These are phyloP conservation scores for Ostrea edulis DNA, from an alignment of 1,140 invertebrate genomes.

Conservation along the genomic window DNA sequence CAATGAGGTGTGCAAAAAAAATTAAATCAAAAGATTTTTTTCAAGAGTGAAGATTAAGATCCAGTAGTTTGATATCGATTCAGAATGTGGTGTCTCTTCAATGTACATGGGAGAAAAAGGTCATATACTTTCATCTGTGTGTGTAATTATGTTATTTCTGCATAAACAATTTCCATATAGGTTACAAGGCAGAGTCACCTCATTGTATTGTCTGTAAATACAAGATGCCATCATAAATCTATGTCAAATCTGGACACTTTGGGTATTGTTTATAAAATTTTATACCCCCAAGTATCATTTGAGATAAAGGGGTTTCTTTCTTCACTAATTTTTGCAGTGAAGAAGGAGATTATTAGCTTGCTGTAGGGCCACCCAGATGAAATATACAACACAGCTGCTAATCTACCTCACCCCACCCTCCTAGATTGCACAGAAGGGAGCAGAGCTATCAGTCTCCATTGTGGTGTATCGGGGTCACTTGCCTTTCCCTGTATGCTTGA, in stretches of 20 bases:
- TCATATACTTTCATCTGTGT: background rate
- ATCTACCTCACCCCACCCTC: conserved; percentile 26
- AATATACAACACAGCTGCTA: conserved; percentile 29
- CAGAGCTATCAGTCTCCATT: conserved; percentile 2
- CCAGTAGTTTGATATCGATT: background rate
- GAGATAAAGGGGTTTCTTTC: conserved; percentile 15
- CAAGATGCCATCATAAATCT: conserved; percentile 32
- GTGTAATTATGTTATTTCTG: background rate
- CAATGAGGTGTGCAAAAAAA: background rate
- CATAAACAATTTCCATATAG: conserved; percentile 1
- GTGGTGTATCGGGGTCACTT: conserved; percentile 24
- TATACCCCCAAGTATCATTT: conserved; percentile 25
- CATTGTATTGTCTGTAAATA: background rate
- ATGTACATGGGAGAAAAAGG: background rate
- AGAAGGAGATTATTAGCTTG: conserved; percentile 19
- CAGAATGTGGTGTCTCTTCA: conserved; percentile 19
- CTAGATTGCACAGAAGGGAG: background rate
- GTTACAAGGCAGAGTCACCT: background rate
- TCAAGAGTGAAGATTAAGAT: background rate
- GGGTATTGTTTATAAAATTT: conserved; percentile 38
- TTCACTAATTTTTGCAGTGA: conserved; percentile 13
- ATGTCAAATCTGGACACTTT: conserved; percentile 21
- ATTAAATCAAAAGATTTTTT: background rate
- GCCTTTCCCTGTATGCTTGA: conserved; percentile 35
- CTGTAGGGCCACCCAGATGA: conserved; percentile 17